Percentiles rank a stretch among this genome's conserved stretches.
phyloP scores from a whole-genome alignment of 2,113 vertebrate genomes.

The Platycercus adscitus region DNA sequence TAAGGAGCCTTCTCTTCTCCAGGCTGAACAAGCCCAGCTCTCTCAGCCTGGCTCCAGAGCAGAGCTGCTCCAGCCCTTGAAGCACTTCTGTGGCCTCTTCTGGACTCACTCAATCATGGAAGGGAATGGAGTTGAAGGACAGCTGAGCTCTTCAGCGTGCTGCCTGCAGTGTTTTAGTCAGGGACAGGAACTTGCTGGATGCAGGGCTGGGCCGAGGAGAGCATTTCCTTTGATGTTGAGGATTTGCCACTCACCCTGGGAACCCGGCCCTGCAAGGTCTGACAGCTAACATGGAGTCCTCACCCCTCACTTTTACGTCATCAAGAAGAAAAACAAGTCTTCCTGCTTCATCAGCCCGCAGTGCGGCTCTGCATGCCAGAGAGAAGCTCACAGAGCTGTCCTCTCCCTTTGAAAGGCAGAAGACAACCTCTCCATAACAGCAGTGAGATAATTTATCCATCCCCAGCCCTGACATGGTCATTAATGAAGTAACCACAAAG shows the following conservation, averaged over 20 bases:
- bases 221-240: background rate
- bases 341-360: background rate
- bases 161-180: background rate
- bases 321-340: conserved; percentile 38
- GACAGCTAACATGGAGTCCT: background rate
- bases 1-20: too few relatives aligned
- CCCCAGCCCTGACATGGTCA: background rate
- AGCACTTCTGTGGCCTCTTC: background rate
- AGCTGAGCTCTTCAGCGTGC: background rate
- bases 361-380: rapidly evolving
- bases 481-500: background rate
- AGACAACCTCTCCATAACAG: background rate
- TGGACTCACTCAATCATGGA: background rate
- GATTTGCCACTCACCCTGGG: background rate
- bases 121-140: background rate
- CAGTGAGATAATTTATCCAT: background rate
- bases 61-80: background rate
- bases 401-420: background rate
- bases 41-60: background rate
- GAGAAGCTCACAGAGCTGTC: background rate
- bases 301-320: background rate
- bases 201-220: background rate
- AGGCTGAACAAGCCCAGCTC: background rate
- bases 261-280: background rate
- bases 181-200: rapidly evolving